Conservation (phyloP, 2,888 invertebrate species). For the Apotomis turbidana region DNA sequence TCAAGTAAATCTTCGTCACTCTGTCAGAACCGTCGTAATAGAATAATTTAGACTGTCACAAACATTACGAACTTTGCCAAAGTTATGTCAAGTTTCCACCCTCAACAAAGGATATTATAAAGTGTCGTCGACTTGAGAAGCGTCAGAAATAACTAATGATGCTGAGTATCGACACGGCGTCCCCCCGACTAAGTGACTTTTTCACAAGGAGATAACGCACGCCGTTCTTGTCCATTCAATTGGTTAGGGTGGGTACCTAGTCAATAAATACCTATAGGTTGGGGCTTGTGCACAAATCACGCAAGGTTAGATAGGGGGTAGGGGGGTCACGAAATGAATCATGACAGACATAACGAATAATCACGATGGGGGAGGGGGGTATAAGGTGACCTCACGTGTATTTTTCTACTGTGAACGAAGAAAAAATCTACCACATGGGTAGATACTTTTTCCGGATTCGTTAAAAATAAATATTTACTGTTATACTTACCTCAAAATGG, state of each 20-base stretch:
- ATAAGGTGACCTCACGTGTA: too few relatives aligned
- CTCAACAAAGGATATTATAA: slow-evolving; percentile 53
- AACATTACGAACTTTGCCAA: slow-evolving; percentile 53
- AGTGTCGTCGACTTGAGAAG: slow-evolving; percentile 41
- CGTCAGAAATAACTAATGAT: slow-evolving; percentile 42
- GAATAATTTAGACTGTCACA: slow-evolving; percentile 57
- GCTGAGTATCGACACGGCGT: slow-evolving; percentile 38
- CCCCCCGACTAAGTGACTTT: slow-evolving; percentile 38
- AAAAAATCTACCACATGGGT: too few relatives aligned
- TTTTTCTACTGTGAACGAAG: too few relatives aligned
- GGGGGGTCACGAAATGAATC: too few relatives aligned
- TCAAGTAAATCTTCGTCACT: slow-evolving; percentile 41
- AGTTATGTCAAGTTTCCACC: slow-evolving; percentile 51
- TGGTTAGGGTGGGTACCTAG: slow-evolving; percentile 14
- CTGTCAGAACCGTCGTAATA: slow-evolving; percentile 55
- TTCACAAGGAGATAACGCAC: slow-evolving; percentile 39
- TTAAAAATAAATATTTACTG: too few relatives aligned
- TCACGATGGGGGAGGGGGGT: too few relatives aligned
- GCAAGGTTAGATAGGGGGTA: too few relatives aligned
- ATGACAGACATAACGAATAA: neutral
- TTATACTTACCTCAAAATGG: too few relatives aligned
- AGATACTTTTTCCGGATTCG: too few relatives aligned
- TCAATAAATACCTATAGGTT: slow-evolving; percentile 5
- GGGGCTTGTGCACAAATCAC: too few relatives aligned
- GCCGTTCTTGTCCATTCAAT: slow-evolving; percentile 19